These are phyloP conservation scores for Isichthys henryi DNA, from an alignment of 2,113 vertebrate genomes.

Conservation along the genomic window DNA sequence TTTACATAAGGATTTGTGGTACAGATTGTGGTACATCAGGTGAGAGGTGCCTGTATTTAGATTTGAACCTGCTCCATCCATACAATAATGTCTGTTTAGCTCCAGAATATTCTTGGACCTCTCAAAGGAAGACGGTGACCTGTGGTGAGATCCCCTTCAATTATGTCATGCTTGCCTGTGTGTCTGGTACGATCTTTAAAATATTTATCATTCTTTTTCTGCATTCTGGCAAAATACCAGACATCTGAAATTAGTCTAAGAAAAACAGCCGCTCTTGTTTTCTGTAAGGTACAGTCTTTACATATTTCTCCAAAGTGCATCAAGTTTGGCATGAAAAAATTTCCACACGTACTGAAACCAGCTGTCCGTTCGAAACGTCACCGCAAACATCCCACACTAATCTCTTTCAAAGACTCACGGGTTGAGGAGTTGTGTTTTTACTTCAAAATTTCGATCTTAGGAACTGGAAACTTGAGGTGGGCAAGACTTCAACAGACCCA, in stretches of 20 bases:
- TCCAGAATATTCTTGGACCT: neutral
- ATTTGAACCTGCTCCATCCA: neutral
- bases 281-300: constrained; percentile 5
- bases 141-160: neutral
- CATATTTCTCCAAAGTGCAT: constrained; percentile 13
- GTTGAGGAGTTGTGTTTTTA: neutral
- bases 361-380: neutral
- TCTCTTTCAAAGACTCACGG: neutral
- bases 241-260: neutral
- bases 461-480: neutral
- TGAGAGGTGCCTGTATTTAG: neutral
- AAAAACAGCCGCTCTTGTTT: neutral
- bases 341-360: constrained; percentile 11
- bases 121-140: neutral
- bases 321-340: constrained; percentile 2
- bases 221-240: constrained; percentile 11
- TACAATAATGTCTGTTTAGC: neutral
- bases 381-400: neutral
- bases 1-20: neutral
- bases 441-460: neutral
- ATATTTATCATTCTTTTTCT: constrained; percentile 12
- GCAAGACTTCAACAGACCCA: neutral
- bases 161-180: neutral
- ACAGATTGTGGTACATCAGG: neutral
- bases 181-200: neutral